These are phyloP conservation scores for Chirona hameri DNA, from an alignment of 2,888 invertebrate genomes.

Conservation along the genomic window DNA sequence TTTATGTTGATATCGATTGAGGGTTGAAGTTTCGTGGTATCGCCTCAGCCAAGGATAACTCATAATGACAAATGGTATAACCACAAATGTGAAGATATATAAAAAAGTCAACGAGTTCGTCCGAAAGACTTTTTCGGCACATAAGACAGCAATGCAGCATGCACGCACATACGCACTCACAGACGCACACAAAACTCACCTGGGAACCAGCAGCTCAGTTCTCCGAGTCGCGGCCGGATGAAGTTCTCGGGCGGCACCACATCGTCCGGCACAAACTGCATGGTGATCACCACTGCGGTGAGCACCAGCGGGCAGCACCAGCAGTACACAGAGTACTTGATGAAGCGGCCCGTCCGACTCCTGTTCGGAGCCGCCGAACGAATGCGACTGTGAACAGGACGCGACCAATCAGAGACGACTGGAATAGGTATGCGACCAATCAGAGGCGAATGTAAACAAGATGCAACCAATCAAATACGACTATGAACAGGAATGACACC, in stretches of 20 bases:
- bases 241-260: neutral
- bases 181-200: neutral
- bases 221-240: neutral
- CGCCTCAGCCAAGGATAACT: too few relatives aligned
- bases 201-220: conserved; percentile 3
- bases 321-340: conserved; percentile 1
- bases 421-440: neutral
- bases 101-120: too few relatives aligned
- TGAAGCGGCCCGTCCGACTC: neutral
- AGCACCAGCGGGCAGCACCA: conserved; percentile 7
- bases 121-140: too few relatives aligned
- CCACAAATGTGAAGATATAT: too few relatives aligned
- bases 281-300: neutral
- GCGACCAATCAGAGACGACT: neutral
- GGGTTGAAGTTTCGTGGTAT: too few relatives aligned
- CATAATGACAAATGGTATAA: too few relatives aligned
- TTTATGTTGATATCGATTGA: too few relatives aligned
- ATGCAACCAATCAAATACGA: too few relatives aligned
- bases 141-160: too few relatives aligned
- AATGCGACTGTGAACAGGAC: neutral
- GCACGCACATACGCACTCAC: too few relatives aligned
- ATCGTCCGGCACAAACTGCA: neutral
- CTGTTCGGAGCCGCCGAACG: neutral
- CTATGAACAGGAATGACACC: too few relatives aligned
- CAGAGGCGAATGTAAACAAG: too few relatives aligned